Base-by-base conservation (phyloP, 2,888 invertebrate genomes). In the Labia minor region DNA sequence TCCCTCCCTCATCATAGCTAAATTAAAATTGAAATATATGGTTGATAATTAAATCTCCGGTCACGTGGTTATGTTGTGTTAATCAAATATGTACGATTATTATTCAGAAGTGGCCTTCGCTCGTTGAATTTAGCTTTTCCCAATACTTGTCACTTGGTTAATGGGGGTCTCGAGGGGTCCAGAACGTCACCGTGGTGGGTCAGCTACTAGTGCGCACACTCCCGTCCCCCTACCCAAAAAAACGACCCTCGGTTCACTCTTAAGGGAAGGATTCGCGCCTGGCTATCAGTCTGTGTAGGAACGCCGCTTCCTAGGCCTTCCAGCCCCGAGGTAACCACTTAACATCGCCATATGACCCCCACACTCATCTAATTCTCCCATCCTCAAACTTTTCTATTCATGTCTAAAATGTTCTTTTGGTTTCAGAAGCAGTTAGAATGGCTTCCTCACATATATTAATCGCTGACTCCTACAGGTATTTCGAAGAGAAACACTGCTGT, bases 81-180 rank as follows among this genome's bases (percentile, higher is more conserved):
- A 49, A 49, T 49, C 49, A 49, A 49, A 49, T 49, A 49, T 49
- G 49, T 49, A 49, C 49, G n/a, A 49, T 49, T 49, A 49, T 49
- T 49, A 49, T 49, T 49, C 49, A 4, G 49, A 49, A 49, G 49
- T 49, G 49, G 49, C 49, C 49, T 11, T 49, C 49, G 49, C 49
- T n/a, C 49, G 49, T 49, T 49, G 49, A 49, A 49, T 49, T 49
- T 49, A 49, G 49, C 49, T 49, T 49, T 49, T 49, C 49, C 49
- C 49, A 49, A 49, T 49, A 49, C 49, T 49, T 49, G 49, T 49
- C 49, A 49, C 49, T 49, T 49, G 49, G 49, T 16, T 8, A 49
- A 49, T 49, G 49, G 49, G 49, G 49, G 49, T 49, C 49, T 16
- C 49, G 49, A 14, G 49, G 49, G 26, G 26, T 10, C n/a, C 49